Conservation (phyloP, 2,888 invertebrate species). For the Suillia variegata region DNA sequence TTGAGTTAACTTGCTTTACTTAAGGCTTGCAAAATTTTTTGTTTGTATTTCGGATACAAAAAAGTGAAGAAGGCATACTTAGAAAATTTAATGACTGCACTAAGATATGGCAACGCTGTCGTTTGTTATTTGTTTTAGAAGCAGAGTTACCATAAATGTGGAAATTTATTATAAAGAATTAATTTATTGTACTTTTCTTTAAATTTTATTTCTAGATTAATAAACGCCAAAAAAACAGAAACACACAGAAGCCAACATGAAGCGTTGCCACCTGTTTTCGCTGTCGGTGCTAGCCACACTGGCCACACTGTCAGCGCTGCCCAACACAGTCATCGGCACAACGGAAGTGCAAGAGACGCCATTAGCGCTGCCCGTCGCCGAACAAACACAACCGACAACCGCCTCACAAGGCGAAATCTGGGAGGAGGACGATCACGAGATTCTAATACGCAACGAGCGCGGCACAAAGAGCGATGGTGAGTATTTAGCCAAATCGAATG, state of each 20-base stretch:
- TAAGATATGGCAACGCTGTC: too few species aligned
- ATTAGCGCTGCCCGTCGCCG: constrained; percentile 57
- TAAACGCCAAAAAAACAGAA: too few species aligned
- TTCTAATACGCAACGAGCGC: constrained; percentile 78
- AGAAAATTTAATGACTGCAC: too few species aligned
- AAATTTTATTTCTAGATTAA: too few species aligned
- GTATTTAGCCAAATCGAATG: constrained; percentile 27
- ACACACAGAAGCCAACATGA: constrained; percentile 35
- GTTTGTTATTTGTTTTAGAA: too few species aligned
- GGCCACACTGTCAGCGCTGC: constrained; percentile 51
- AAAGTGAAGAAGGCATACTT: too few species aligned
- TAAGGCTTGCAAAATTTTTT: too few species aligned
- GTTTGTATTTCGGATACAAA: too few species aligned
- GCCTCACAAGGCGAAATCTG: constrained; percentile 70
- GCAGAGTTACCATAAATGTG: too few species aligned
- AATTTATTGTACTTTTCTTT: too few species aligned
- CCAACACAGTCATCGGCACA: constrained; percentile 50
- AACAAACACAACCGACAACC: constrained; percentile 59
- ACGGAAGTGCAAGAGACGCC: constrained; percentile 61
- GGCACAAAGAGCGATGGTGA: constrained; percentile 69
- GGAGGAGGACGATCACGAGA: constrained; percentile 81
- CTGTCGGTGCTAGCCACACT: constrained; percentile 44
- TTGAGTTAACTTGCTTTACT: too few species aligned
- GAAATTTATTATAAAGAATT: too few species aligned
- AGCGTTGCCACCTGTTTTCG: constrained; percentile 37